Evolutionary conservation across 1,140 invertebrate genomes (phyloP), one percentile per base, ranked within the genome.

Genomic region (Aleiodes sp.): DNA sequence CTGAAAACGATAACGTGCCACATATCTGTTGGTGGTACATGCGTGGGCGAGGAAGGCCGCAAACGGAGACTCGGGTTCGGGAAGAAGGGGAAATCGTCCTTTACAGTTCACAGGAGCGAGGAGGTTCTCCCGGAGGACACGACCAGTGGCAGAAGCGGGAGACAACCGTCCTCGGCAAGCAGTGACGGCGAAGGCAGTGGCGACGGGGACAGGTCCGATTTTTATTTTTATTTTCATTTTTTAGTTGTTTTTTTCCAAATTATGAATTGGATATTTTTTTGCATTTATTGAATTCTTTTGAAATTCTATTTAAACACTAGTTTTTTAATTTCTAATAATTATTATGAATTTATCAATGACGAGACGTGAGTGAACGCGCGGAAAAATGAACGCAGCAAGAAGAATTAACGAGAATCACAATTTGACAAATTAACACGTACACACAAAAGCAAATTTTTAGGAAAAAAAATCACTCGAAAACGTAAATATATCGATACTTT

Each of bases 41-140:
- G 80, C 76, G 82, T 86, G 80, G 83, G 84, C 80, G 83, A 86
- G 81, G 83, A 88, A 96, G 95, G 95, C 90, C 92, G 94, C 82
- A 97, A 96, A 90, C 91, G 95, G 89, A 92, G 95, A 87, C 92
- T 97, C 91, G 95, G 95, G 87, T 97, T 98, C 88, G 94, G 95
- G 85, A 94, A 94, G 88, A 94, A 94, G 88, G 94, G 94, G 80
- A 95, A 95, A 89, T 94, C 93, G 86, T 95, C 95, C 77, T 95
- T 97, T 89, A 97, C 94, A 84, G 94, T 97, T 80, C 95, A 97
- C 89, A 93, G 96, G 86, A 96, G 94, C 82, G 96, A 98, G 88
- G 96, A 98, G 87, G 93, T 98, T 78, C 90, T 96, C 77, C 95
- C 96, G 71, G 94, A 96, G 86, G 91, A 94, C 81, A 88, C 91